Percentiles rank a stretch among this genome's conserved stretches.
phyloP scores from a whole-genome alignment of 2,888 invertebrate species.

The Lasiommata megera region DNA sequence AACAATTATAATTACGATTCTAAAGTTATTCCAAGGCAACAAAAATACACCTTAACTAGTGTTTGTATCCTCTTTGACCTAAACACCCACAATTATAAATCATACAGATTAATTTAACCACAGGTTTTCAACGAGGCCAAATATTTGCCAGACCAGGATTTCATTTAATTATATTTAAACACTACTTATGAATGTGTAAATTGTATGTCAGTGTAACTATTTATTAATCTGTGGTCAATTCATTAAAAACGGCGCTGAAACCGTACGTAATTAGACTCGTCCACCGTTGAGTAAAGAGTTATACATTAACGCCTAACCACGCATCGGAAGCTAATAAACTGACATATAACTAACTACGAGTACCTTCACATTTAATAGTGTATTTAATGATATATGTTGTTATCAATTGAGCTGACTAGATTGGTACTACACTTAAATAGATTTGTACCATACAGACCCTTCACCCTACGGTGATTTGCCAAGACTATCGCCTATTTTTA shows the following conservation, averaged over 20 bases:
- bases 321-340: conserved; percentile 20
- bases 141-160: neutral
- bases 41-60: no score
- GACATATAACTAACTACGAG: conserved; percentile 22
- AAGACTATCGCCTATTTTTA: no score
- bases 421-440: no score
- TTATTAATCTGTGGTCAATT: neutral
- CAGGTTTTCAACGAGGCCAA: neutral
- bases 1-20: no score
- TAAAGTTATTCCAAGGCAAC: no score
- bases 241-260: conserved; percentile 12
- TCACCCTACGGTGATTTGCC: no score
- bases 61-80: no score
- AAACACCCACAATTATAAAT: no score
- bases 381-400: neutral
- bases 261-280: conserved; percentile 8
- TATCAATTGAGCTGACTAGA: neutral
- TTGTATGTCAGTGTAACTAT: neutral
- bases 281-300: conserved; percentile 21
- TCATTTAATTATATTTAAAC: conserved; percentile 11
- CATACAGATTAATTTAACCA: neutral
- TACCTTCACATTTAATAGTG: conserved; percentile 1
- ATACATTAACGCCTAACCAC: conserved; percentile 20
- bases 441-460: no score
- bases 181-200: conserved; percentile 6